These are phyloP conservation scores for Drosophila suzukii DNA, from an alignment of 1,140 invertebrate species.

Conservation along the genomic window DNA sequence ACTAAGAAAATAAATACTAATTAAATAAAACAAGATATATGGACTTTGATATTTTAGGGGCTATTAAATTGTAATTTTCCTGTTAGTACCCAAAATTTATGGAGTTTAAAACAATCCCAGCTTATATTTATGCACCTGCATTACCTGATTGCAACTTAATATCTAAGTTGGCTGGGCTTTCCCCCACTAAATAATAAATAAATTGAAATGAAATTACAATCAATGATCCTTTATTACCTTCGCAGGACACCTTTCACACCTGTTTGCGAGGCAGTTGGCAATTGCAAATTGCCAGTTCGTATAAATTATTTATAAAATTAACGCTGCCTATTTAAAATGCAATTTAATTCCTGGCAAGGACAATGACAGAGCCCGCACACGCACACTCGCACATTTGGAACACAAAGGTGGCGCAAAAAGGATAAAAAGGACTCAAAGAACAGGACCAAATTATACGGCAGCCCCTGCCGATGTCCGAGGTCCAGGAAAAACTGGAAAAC, in stretches of 20 bases:
- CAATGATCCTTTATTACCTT: slow-evolving; percentile 13
- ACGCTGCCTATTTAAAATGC: slow-evolving; percentile 53
- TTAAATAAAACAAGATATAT: neutral
- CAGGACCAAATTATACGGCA: slow-evolving; percentile 55
- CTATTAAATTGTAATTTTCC: too few relatives aligned
- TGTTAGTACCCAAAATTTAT: too few relatives aligned
- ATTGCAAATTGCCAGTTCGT: slow-evolving; percentile 45
- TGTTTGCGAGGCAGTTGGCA: slow-evolving; percentile 16
- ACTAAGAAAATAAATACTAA: slow-evolving; percentile 16
- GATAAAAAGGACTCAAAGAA: slow-evolving; percentile 45
- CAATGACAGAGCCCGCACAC: slow-evolving; percentile 50
- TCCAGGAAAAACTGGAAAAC: neutral
- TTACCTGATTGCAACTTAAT: slow-evolving; percentile 8
- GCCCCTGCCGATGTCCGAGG: slow-evolving; percentile 13
- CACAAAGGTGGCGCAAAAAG: slow-evolving; percentile 12
- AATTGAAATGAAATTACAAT: slow-evolving; percentile 4
- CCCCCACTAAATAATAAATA: slow-evolving; percentile 6
- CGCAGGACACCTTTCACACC: slow-evolving; percentile 20
- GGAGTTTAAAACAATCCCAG: too few relatives aligned
- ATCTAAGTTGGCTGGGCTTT: slow-evolving; percentile 4
- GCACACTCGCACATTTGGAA: slow-evolving; percentile 1
- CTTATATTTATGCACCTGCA: neutral
- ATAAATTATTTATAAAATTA: slow-evolving; percentile 58
- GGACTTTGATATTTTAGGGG: neutral
- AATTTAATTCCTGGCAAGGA: slow-evolving; percentile 52